Base-by-base conservation (phyloP, 2,113 vertebrate genomes). In the Bagarius yarrelli region DNA sequence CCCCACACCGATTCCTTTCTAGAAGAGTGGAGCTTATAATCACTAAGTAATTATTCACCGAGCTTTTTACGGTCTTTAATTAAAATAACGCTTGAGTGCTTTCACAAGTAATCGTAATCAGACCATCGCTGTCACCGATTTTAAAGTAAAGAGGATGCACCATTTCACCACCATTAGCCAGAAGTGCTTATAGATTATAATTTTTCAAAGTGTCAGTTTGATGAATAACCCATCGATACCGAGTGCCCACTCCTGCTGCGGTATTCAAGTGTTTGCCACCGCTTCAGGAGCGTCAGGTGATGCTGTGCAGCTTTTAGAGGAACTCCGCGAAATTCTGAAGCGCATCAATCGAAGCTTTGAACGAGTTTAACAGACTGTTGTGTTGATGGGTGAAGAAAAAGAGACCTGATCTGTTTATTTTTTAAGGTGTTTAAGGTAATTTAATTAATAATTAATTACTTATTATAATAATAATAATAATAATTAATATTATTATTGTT, bases 131-230 rank as follows among this genome's bases (percentile, higher is more conserved):
- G 30, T 77, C 64, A 21, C 71, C 18, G 44, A 21, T 80, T 80
- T 60, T 57, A 32, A 30, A 56, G 66, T 77, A 72, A 76, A 55
- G 36, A 70, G n/a, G 72, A 50, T 2, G 9, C 61, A 47, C 83
- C 72, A 61, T 77, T 73, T 81, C 57, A 55, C 32, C 69, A 78
- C 69, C 81, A 81, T 81, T 84, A 83, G 52, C 21, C 34, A 76
- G 34, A 83, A 86, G 83, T 81, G 70, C 27, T 60, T 84, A 82
- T 84, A 80, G 78, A 83, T 84, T 84, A 34, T 53, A 67, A 52
- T 50, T 13, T 67, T 78, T 78, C 40, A 25, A 77, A 81, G 61
- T 11, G 25, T 60, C 67, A 55, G 53, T 82, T 69, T 60, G 52
- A 23, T 82, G 67, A 79, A 74, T 83, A 76, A 74, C 18, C 72